phyloP scores from a whole-genome alignment of 2,797 vertebrate species.

The Scolopax rusticola region DNA sequence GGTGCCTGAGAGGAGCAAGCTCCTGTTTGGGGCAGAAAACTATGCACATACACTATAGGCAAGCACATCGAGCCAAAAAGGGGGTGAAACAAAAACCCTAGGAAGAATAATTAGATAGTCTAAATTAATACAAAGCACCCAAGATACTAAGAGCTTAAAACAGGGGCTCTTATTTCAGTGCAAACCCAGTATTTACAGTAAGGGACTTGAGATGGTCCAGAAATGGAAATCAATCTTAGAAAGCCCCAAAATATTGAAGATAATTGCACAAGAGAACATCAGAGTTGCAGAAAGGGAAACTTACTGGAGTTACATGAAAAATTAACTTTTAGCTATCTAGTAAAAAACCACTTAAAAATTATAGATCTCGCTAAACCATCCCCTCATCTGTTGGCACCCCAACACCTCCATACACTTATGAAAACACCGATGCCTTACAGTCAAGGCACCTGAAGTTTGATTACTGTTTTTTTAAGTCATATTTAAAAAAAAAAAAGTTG shows the following conservation, averaged over 20 bases:
- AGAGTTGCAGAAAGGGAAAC: background rate
- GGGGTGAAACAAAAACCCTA: background rate
- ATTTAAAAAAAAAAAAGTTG: background rate
- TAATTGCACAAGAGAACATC: background rate
- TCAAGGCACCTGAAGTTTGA: background rate
- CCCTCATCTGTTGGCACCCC: background rate
- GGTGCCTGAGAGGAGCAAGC: background rate
- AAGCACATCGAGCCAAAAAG: background rate
- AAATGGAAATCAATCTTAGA: background rate
- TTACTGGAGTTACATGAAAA: background rate
- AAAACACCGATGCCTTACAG: background rate
- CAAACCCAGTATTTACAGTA: background rate
- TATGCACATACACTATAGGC: background rate
- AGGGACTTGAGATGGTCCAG: background rate
- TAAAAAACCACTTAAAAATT: background rate
- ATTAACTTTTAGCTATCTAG: background rate
- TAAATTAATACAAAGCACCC: background rate
- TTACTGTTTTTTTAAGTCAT: background rate
- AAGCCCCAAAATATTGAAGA: background rate
- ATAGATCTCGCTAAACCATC: background rate
- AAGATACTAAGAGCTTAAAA: background rate
- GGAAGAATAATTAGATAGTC: background rate
- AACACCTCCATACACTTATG: rapidly evolving
- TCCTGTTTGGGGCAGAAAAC: background rate
- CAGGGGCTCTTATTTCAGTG: background rate